Base-by-base conservation (phyloP, 2,797 vertebrate species). In the Halcyon badia region DNA sequence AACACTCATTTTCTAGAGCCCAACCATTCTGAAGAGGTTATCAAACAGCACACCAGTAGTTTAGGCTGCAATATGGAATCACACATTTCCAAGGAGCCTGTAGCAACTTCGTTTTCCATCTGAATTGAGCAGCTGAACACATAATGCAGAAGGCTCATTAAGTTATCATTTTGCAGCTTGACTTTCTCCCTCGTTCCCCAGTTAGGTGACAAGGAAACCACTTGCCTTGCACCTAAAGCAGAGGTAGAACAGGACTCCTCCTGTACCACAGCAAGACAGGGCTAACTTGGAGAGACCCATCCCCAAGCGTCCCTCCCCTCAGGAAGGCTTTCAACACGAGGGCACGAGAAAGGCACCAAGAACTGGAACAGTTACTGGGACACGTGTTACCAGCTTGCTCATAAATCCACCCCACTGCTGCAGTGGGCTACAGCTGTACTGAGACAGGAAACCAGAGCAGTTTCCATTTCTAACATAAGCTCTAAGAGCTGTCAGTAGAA, bases 61-160 rank as follows among this genome's bases (percentile, higher is more conserved):
- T 65, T 3, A 66, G 52, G 33, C 33, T 54, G n/a, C 0, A 0
- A 42, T 30, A 46, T 0, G 1, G 41, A 77, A 80, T 35, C 10
- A 7, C 22, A 9, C 7, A 20, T 44, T 94, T 83, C 31, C 14
- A 56, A 31, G n/a, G n/a, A 46, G 26, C 42, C 30, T 17, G 12
- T 17, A 62, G 11, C 39, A 73, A 24, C 24, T 57, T 60, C 20
- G 18, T 73, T 87, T 65, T 33, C 28, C 10, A 5, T 37, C 25
- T 25, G 41, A 60, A 60, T 5, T 64, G 44, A 44, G 69, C 71
- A 82, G 81, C 46, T 82, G n/a, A 65, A 73, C 11, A 35, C 7
- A 19, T 3, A 72, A 56, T 8, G 9, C 35, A 15, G 35, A 71
- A 44, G 14, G n/a, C 20, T 90, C 61, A 26, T 20, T 25, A 64